Evolutionary conservation across 1,140 invertebrate genomes (phyloP).

Genomic region (Pseudachorutes palmiensis): DNA sequence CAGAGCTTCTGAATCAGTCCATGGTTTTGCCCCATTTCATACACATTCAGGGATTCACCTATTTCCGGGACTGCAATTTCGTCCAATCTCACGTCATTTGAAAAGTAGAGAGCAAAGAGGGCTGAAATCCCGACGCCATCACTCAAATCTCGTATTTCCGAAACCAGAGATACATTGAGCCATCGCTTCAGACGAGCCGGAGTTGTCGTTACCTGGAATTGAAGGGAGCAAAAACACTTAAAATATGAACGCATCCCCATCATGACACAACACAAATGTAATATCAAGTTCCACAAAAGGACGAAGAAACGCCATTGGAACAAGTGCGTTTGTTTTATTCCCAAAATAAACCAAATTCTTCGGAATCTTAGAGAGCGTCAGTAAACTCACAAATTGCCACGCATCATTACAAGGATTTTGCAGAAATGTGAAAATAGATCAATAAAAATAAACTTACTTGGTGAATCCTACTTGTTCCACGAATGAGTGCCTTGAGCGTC

Average conservation of each 20-base stretch:
- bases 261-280: too few relatives aligned
- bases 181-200: slow-evolving; percentile 21
- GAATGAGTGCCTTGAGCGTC: slow-evolving; percentile 33
- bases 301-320: too few relatives aligned
- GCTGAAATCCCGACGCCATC: slow-evolving; percentile 36
- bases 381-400: too few relatives aligned
- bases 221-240: too few relatives aligned
- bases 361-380: too few relatives aligned
- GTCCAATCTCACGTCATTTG: slow-evolving; percentile 26
- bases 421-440: background rate
- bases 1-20: slow-evolving; percentile 29
- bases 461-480: slow-evolving; percentile 17
- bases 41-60: slow-evolving; percentile 33
- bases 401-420: too few relatives aligned
- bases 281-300: too few relatives aligned
- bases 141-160: slow-evolving; percentile 33
- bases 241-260: too few relatives aligned
- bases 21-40: slow-evolving; percentile 31
- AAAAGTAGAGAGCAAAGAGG: slow-evolving; percentile 35
- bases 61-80: slow-evolving; percentile 33
- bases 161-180: slow-evolving; percentile 25
- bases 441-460: too few relatives aligned
- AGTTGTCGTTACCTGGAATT: background rate
- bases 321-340: too few relatives aligned
- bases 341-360: too few relatives aligned